These are phyloP conservation scores for Chrysina gloriosa DNA, from an alignment of 2,888 invertebrate genomes.

Conservation along the genomic window DNA sequence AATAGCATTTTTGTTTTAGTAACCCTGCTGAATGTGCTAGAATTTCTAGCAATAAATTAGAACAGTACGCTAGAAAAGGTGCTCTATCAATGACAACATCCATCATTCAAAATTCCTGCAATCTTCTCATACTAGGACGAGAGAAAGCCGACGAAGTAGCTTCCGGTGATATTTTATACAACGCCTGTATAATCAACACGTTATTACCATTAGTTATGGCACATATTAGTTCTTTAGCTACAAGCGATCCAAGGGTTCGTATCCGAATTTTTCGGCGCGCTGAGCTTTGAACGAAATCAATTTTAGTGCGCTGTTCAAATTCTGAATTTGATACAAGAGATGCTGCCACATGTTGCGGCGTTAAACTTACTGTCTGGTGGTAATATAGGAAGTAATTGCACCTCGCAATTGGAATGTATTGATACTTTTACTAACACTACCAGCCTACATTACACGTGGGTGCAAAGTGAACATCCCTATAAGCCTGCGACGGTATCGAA, in stretches of 20 bases:
- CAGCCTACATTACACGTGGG: slow-evolving; percentile 88
- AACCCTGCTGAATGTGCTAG: slow-evolving; percentile 63
- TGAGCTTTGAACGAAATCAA: not conserved
- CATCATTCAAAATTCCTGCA: slow-evolving; percentile 81
- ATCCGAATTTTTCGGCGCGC: not conserved
- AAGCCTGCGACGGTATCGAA: slow-evolving; percentile 87
- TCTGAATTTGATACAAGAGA: slow-evolving; percentile 85
- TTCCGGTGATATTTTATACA: slow-evolving; percentile 69
- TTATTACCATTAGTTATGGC: slow-evolving; percentile 87
- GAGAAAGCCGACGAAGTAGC: slow-evolving; percentile 75
- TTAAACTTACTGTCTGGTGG: slow-evolving; percentile 75
- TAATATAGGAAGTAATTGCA: slow-evolving; percentile 14
- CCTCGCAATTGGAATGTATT: slow-evolving; percentile 17
- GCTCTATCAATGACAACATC: slow-evolving; percentile 82
- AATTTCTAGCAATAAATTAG: slow-evolving; percentile 60
- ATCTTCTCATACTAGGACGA: slow-evolving; percentile 80
- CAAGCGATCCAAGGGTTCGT: slow-evolving; percentile 84
- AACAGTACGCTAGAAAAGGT: slow-evolving; percentile 73
- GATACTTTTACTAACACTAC: slow-evolving; percentile 69
- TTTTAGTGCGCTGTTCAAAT: slow-evolving; percentile 86
- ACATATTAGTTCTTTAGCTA: slow-evolving; percentile 83
- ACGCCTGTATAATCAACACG: slow-evolving; percentile 75
- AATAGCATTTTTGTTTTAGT: slow-evolving; percentile 50
- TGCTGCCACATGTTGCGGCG: slow-evolving; percentile 89
- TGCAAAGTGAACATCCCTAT: slow-evolving; percentile 98